These are phyloP conservation scores for Piprites chloris DNA, from an alignment of 2,113 vertebrate species.

Conservation along the genomic window DNA sequence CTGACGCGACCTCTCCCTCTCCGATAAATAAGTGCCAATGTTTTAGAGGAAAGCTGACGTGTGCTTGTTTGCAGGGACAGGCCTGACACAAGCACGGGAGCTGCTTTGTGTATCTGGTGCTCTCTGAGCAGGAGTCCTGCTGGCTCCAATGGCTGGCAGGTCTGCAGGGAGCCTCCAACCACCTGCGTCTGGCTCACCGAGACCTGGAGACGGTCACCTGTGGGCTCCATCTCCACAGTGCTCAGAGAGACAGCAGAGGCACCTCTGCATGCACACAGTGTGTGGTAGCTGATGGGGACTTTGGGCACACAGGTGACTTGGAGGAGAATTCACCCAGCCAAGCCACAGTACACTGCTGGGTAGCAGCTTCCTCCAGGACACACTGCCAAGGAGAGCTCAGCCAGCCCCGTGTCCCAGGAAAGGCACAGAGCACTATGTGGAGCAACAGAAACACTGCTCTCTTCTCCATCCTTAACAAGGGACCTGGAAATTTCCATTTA, in stretches of 20 bases:
- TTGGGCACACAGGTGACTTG: fast-evolving
- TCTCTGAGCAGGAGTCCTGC: background rate
- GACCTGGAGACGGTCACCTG: background rate
- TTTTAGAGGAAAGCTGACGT: background rate
- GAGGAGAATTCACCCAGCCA: background rate
- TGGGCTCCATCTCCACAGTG: fast-evolving
- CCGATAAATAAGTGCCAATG: background rate
- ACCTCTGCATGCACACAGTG: fast-evolving
- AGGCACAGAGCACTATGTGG: background rate
- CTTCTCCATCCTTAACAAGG: background rate
- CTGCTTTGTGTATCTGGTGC: background rate
- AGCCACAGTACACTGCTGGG: background rate
- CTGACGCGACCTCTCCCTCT: background rate
- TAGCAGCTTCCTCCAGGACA: background rate
- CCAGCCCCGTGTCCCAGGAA: background rate
- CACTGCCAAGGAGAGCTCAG: background rate
- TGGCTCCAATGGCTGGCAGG: fast-evolving
- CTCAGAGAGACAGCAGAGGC: fast-evolving
- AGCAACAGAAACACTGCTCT: background rate
- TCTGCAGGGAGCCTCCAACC: background rate
- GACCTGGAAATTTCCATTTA: background rate
- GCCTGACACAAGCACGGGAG: background rate
- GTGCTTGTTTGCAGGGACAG: background rate
- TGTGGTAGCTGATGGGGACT: too few species aligned
- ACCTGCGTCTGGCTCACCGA: fast-evolving